Evolutionary conservation across 2,113 vertebrate genomes (phyloP).

Genomic region (Carassius auratus): DNA sequence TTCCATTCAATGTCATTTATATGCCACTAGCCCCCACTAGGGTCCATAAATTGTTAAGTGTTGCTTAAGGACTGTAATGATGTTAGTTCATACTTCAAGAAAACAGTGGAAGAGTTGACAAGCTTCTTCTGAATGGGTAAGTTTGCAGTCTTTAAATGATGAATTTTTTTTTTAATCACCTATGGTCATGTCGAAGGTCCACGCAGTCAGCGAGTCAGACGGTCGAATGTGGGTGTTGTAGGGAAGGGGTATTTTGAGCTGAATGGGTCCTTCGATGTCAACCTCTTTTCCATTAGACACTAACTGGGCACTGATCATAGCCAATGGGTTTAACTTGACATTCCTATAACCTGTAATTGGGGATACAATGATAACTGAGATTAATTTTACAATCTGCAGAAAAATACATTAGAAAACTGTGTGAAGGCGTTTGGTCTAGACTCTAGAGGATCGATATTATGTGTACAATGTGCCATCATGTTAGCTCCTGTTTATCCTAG

Average conservation of each 20-base stretch:
- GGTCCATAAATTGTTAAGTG: background rate
- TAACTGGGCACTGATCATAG: conserved; percentile 82
- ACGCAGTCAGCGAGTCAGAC: conserved; percentile 85
- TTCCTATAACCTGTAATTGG: conserved; percentile 79
- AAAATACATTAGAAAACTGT: background rate
- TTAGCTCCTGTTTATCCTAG: background rate
- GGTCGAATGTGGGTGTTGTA: conserved; percentile 67
- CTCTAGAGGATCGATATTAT: background rate
- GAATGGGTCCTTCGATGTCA: conserved; percentile 84
- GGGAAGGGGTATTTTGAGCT: conserved; percentile 84
- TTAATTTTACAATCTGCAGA: background rate
- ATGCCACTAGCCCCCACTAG: background rate
- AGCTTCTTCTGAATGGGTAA: background rate
- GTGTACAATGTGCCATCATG: background rate
- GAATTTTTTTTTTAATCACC: conserved; percentile 72
- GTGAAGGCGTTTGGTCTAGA: background rate
- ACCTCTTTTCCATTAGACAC: conserved; percentile 81
- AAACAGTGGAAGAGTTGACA: background rate
- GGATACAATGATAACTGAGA: background rate
- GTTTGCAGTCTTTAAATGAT: background rate
- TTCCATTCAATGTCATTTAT: background rate
- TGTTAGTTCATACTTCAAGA: background rate
- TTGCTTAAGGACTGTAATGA: background rate
- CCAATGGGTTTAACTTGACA: conserved; percentile 82
- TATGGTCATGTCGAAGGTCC: conserved; percentile 86